Evolutionary conservation across 2,113 vertebrate species (phyloP), one percentile per base, ranked within the genome.

Genomic region (Caracal caracal): DNA sequence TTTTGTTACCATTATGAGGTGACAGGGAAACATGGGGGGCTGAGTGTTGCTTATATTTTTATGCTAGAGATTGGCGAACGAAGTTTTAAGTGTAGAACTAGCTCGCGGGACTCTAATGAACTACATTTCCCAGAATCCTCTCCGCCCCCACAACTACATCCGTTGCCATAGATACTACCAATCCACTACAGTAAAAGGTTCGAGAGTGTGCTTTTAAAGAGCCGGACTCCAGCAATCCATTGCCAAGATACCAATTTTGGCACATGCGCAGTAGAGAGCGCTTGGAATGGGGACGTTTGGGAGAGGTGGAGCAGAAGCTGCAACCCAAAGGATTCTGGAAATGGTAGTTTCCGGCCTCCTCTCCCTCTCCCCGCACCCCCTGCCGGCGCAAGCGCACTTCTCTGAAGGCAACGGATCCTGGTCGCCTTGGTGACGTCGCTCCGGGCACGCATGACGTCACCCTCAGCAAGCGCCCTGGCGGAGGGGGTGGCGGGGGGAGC

Each of bases 51-150:
- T 37, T 61, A 24, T 40, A 73, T 40, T 47, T 59, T 88, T 88
- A 76, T 65, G 12, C 43, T 53, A 79, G 40, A 79, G 13, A 71
- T 56, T 37, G 33, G 35, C 35, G 73, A 73, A 71, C 43, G 10
- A 65, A 16, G 4, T 37, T 63, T 63, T 65, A 70, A 63, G 15
- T 30, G 40, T 56, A 6, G 17, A 20, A 22, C 56, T 22, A 22
- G 3, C 22, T 13, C 28, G 0, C 24, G 15, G 30, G 49, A n/a
- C 47, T 61, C 15, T 66, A 66, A 81, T 92, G 61, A 53, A 88
- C 47, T 59, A 76, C 49, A 76, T 30, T 94, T 65, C 68, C 82
- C 82, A 96, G 76, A 91, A 82, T 28, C 56, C 68, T n/a, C 16
- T 37, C 37, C n/a, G 13, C 17, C 30, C 35, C n/a, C 13, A 12